Percentiles rank a stretch among this genome's conserved stretches.
These are phyloP conservation scores for Hippocampus comes DNA, from an alignment of 2,113 vertebrate species.

Conservation along the genomic window DNA sequence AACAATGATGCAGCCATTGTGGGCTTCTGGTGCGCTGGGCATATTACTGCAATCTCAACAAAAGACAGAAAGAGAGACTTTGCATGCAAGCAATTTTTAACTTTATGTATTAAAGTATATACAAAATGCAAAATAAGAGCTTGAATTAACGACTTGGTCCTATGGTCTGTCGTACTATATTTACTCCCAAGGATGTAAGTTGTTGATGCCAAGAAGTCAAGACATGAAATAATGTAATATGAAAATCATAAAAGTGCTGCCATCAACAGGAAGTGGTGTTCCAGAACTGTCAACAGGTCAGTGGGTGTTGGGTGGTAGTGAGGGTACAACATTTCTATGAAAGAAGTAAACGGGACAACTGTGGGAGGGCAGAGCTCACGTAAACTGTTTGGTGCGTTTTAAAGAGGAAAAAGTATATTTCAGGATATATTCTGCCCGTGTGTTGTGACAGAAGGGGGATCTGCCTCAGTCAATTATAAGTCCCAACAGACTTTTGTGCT, in stretches of 20 bases:
- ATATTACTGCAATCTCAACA: conserved; percentile 69
- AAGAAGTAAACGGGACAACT: conserved; percentile 66
- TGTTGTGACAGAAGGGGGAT: conserved; percentile 98
- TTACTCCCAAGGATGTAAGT: neutral
- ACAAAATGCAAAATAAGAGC: neutral
- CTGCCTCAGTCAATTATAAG: conserved; percentile 98
- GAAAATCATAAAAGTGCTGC: conserved; percentile 48
- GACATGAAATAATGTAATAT: conserved; percentile 8
- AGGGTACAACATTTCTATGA: conserved; percentile 73
- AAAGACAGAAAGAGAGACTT: conserved; percentile 18
- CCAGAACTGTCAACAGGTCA: conserved; percentile 47
- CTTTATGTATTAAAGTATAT: neutral
- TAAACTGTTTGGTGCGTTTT: conserved; percentile 70
- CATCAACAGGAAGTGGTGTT: conserved; percentile 57
- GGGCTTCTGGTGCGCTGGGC: conserved; percentile 82
- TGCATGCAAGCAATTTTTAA: neutral
- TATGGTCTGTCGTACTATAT: neutral
- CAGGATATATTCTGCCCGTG: conserved; percentile 43
- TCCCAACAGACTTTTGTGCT: conserved; percentile 99
- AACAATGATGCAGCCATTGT: conserved; percentile 89
- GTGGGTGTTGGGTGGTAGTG: neutral
- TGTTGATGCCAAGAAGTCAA: neutral
- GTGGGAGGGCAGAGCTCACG: conserved; percentile 40
- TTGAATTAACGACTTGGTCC: neutral
- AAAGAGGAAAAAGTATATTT: conserved; percentile 64